These are phyloP conservation scores for Rhinopithecus roxellana DNA, from an alignment of 2,113 vertebrate species.

Conservation along the genomic window DNA sequence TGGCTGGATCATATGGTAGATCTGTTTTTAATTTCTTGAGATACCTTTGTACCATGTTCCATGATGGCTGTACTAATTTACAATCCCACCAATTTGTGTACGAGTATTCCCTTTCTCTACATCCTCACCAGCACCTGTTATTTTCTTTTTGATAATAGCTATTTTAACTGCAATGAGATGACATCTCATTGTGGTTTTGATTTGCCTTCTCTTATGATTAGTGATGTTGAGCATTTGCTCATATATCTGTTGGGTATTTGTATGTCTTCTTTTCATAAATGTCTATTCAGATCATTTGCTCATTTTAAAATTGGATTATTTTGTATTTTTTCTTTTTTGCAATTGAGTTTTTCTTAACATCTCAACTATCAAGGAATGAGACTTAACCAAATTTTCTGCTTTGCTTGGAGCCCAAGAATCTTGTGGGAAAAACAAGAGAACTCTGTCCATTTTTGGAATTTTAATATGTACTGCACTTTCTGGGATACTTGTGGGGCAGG, in stretches of 20 bases:
- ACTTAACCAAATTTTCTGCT: not conserved
- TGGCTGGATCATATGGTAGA: not conserved
- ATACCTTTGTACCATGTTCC: not conserved
- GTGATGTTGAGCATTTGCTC: not conserved
- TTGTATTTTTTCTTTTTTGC: not conserved
- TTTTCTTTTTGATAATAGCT: not conserved
- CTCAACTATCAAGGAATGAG: not conserved
- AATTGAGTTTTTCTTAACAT: not conserved
- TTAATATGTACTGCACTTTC: not conserved
- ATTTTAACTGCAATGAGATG: not conserved
- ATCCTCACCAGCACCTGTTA: not conserved
- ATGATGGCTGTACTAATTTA: not conserved
- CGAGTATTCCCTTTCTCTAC: not conserved
- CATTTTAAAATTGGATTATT: not conserved
- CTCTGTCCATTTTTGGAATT: not conserved
- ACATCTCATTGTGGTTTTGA: not conserved
- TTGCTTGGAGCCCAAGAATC: constrained; percentile 1
- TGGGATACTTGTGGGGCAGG: not conserved
- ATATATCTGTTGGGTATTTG: not conserved
- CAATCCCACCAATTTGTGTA: not conserved
- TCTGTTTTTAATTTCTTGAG: not conserved
- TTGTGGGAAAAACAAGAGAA: not conserved
- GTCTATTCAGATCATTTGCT: not conserved
- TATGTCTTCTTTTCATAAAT: not conserved
- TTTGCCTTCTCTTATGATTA: not conserved